Conservation (phyloP, 2,888 invertebrate genomes). For the Sphaerophoria rueppellii region DNA sequence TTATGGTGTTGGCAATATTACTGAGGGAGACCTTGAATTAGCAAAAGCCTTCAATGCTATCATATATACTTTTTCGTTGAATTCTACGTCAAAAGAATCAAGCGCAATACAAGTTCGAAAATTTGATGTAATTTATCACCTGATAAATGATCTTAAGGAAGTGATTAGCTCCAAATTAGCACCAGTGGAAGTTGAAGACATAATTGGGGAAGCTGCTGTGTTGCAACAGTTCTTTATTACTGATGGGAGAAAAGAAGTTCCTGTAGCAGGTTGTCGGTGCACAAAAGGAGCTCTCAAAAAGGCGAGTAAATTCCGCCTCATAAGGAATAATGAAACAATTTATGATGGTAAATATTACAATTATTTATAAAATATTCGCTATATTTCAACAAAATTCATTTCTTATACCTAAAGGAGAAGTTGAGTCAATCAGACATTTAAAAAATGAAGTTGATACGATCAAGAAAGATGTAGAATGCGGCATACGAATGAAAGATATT, state of each 20-base stretch:
- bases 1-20: constrained; percentile 94
- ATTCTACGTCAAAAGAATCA: constrained; percentile 81
- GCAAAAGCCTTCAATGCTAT: constrained; percentile 90
- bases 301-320: constrained; percentile 86
- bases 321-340: constrained; percentile 86
- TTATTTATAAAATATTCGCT: not conserved
- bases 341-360: constrained; percentile 85
- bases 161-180: constrained; percentile 90
- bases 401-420: constrained; percentile 83
- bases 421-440: constrained; percentile 93
- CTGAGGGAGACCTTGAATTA: constrained; percentile 91
- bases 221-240: constrained; percentile 91
- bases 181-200: constrained; percentile 87
- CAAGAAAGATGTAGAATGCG: constrained; percentile 94
- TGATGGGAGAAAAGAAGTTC: constrained; percentile 90
- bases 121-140: constrained; percentile 95
- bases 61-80: constrained; percentile 95
- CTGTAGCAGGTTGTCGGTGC: constrained; percentile 95
- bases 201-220: constrained; percentile 92
- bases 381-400: constrained; percentile 49
- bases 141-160: constrained; percentile 93
- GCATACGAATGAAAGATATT: constrained; percentile 88
- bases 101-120: constrained; percentile 85
- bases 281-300: constrained; percentile 89
- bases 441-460: constrained; percentile 93